Evolutionary conservation across 1,140 invertebrate species (phyloP).

Genomic region (Melanaphis sacchari): DNA sequence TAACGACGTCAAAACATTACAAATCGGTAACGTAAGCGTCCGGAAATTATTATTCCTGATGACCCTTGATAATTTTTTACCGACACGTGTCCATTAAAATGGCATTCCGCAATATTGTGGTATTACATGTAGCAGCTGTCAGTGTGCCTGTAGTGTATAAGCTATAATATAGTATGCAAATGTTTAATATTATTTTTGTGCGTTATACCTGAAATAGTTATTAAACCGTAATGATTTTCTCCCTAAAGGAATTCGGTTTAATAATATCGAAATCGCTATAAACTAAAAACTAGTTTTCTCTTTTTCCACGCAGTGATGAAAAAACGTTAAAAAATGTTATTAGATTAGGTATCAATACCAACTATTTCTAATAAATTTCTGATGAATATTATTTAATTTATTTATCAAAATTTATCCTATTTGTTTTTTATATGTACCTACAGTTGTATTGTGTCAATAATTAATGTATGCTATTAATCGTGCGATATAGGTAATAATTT

Average conservation of each 20-base stretch:
- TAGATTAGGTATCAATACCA: neutral
- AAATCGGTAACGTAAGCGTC: neutral
- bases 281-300: slow-evolving; percentile 1
- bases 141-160: neutral
- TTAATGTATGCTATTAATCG: neutral
- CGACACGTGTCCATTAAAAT: slow-evolving; percentile 8
- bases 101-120: neutral
- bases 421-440: neutral
- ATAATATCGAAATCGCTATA: neutral
- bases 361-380: neutral
- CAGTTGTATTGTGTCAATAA: neutral
- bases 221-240: slow-evolving; percentile 13
- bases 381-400: neutral
- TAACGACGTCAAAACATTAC: neutral
- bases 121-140: neutral
- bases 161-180: neutral
- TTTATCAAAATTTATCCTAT: neutral
- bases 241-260: neutral
- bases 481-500: neutral
- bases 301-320: neutral
- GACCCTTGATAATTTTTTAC: neutral
- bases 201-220: neutral
- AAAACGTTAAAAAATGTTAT: neutral
- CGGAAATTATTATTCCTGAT: slow-evolving; percentile 15
- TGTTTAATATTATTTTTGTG: neutral